Evolutionary conservation across 1,140 invertebrate species (phyloP).

Genomic region (Drosophila dunni): DNA sequence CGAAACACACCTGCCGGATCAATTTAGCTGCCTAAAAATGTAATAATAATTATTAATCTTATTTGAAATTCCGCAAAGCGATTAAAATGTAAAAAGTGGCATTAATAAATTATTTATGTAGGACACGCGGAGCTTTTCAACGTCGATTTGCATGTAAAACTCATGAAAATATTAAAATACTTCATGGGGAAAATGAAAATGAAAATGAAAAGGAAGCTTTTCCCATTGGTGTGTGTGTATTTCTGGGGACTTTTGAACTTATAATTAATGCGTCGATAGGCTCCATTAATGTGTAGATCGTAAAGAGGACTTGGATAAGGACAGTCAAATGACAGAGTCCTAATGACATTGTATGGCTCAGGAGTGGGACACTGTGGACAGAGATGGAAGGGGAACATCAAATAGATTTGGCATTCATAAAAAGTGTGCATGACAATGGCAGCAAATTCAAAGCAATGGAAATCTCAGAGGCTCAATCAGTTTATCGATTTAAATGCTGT

Average conservation of each 20-base stretch:
- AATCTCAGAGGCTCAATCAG: conserved; percentile 73
- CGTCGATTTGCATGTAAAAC: conserved; percentile 32
- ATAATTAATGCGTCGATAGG: conserved; percentile 51
- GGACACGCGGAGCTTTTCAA: conserved; percentile 19
- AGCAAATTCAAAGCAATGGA: conserved; percentile 66
- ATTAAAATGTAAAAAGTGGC: conserved; percentile 66
- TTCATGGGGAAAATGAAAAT: conserved; percentile 1
- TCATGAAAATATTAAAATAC: conserved; percentile 69
- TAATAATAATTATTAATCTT: conserved; percentile 11
- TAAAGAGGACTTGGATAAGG: conserved; percentile 5
- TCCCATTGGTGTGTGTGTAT: background rate
- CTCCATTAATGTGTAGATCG: conserved; percentile 12
- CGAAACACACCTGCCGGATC: background rate
- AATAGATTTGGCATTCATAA: conserved; percentile 70
- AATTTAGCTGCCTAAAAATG: background rate
- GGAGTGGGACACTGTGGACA: background rate
- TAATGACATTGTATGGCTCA: background rate
- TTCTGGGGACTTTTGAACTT: conserved; percentile 48
- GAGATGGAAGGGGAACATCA: conserved; percentile 25
- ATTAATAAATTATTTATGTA: conserved; percentile 61
- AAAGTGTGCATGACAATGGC: conserved; percentile 61
- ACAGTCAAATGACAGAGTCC: background rate
- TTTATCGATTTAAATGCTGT: conserved; percentile 74
- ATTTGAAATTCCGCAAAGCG: conserved; percentile 6
- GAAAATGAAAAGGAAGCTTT: background rate